Evolutionary conservation across 2,797 vertebrate genomes (phyloP), one percentile per base, ranked within the genome.

Genomic region (Scleropages formosus): DNA sequence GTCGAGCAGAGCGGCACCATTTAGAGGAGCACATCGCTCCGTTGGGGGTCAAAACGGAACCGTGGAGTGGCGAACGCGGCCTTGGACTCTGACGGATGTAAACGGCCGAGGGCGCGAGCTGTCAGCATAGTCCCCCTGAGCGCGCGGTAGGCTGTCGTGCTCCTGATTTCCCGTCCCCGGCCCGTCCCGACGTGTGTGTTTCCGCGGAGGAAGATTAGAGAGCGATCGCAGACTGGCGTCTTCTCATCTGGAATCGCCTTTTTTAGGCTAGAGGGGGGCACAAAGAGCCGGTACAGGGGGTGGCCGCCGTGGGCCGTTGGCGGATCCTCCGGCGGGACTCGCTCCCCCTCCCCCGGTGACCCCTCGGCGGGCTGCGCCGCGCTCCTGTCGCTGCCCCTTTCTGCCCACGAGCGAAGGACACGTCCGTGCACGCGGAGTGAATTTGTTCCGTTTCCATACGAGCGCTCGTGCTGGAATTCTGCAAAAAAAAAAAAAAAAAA

Each of bases 1-100:
- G 78, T 84, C 86, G 77, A 86, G 83, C 76, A 83, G 85, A 90
- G 87, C 84, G 88, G 85, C 85, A 84, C 84, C 85, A 74, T 74
- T 49, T 6, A 27, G 80, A 82, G 63, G 77, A 77, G 81, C 78
- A 78, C 82, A 83, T 56, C 77, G 76, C 77, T 78, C 85, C n/a
- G 84, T 27, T 58, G 75, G 59, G 82, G 76, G 82, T 84, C 75
- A 71, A 82, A 24, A 81, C 76, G 80, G 80, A 53, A 81, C 86
- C 89, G 85, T 83, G 77, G 81, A 84, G 20, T 81, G 86, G 79
- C 77, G 79, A 10, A 78, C 77, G 78, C 77, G 85, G 78, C 83
- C 73, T 7, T 75, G 75, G 70, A 78, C 76, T 86, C 84, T 78
- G 78, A 75, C 83, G 87, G 82, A 78, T 83, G 80, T 83, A 81